These are phyloP conservation scores for Psix sp. DNA, from an alignment of 1,140 invertebrate genomes.

Conservation along the genomic window DNA sequence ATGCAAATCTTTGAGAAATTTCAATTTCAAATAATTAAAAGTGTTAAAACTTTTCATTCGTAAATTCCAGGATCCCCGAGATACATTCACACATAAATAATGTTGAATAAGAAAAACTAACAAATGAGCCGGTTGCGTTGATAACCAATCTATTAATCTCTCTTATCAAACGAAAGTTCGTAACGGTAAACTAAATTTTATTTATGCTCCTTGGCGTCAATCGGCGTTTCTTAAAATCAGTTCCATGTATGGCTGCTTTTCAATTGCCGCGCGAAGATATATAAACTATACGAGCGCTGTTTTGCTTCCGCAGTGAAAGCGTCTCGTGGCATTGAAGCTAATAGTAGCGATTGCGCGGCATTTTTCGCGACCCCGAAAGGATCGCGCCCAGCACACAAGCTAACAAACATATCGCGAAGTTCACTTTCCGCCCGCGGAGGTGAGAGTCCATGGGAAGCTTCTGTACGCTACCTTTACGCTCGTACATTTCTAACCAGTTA, in stretches of 20 bases:
- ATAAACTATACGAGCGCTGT: conserved; percentile 49
- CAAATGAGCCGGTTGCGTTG: conserved; percentile 31
- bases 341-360: conserved; percentile 67
- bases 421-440: conserved; percentile 75
- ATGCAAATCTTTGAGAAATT: conserved; percentile 45
- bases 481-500: conserved; percentile 63
- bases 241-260: conserved; percentile 49
- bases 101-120: conserved; percentile 22
- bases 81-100: conserved; percentile 51
- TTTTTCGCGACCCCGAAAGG: conserved; percentile 71
- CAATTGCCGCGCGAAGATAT: conserved; percentile 37
- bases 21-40: conserved; percentile 7
- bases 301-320: conserved; percentile 71
- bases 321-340: conserved; percentile 70
- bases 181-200: conserved; percentile 53
- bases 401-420: conserved; percentile 65
- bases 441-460: conserved; percentile 77
- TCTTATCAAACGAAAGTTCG: conserved; percentile 53
- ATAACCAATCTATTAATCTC: conserved; percentile 53
- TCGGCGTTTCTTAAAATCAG: conserved; percentile 45
- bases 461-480: conserved; percentile 72
- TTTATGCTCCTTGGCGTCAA: conserved; percentile 30
- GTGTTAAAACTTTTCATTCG: conserved; percentile 12
- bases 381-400: conserved; percentile 64
- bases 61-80: conserved; percentile 22